Evolutionary conservation across 2,113 vertebrate genomes (phyloP), one percentile per base, ranked within the genome.

Genomic region (Monarcha castaneiventris): DNA sequence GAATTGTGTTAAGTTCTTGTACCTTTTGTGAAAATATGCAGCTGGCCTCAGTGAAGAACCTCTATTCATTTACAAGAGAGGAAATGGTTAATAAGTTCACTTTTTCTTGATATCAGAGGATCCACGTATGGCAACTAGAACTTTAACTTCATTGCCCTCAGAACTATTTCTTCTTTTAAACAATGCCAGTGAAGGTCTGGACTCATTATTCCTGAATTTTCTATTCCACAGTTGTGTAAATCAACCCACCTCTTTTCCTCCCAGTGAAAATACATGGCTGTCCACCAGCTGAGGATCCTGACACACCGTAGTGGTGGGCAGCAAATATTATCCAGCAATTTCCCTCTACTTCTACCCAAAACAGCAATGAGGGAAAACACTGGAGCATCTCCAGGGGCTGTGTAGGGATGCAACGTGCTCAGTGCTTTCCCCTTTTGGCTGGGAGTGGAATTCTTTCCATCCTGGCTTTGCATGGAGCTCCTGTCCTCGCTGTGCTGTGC

Each of bases 381-480:
- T 19, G 59, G 11, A 17, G 13, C 3, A 2, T 33, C 21, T 79
- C 26, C 29, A 23, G 43, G 1, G 20, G 58, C 44, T 41, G 0
- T 20, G 16, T 0, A 37, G 56, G 11, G 54, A 19, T 41, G 19
- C 3, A 32, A 4, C 0, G 7, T 37, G 62, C 30, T 35, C 49
- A 3, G 33, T 7, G 16, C 41, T 87, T 43, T 69, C 39, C 55
- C 27, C 13, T 66, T 43, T n/a, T 13, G n/a, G 15, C 30, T 75
- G 52, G 51, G 39, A n/a, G 13, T 5, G 20, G 43, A 48, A 7
- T 10, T 58, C 8, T 44, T 29, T 27, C 66, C 32, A 23, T 14
- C 19, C 49, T 46, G 58, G 54, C 68, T 62, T n/a, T 72, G 30
- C 61, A 39, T 48, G 64, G 81, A 89, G 23, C 23, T 78, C 6